Percentiles rank a stretch among this genome's conserved stretches.
phyloP scores from a whole-genome alignment of 2,888 invertebrate species.

The Nycteola revayana region DNA sequence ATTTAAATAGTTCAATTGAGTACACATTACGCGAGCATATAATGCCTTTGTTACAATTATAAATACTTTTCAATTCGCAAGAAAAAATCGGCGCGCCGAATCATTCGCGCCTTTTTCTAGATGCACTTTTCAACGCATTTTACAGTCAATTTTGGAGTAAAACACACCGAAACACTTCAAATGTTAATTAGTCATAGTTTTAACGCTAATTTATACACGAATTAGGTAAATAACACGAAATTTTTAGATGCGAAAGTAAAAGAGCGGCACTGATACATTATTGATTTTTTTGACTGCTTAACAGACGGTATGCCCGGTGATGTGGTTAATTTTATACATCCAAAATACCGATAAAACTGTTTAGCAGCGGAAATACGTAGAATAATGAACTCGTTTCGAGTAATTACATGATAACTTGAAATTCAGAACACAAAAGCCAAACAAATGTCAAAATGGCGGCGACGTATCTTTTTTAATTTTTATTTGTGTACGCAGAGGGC shows the following conservation, averaged over 20 bases:
- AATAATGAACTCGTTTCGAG: slow-evolving; percentile 40
- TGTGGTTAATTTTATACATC: slow-evolving; percentile 39
- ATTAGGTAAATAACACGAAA: slow-evolving; percentile 43
- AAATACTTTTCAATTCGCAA: slow-evolving; percentile 42
- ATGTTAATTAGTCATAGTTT: slow-evolving; percentile 22
- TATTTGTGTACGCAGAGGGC: slow-evolving; percentile 58
- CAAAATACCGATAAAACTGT: slow-evolving; percentile 35
- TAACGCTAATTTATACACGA: slow-evolving; percentile 11
- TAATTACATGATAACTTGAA: slow-evolving; percentile 62
- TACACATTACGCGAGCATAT: slow-evolving; percentile 26
- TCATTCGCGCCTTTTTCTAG: slow-evolving; percentile 74
- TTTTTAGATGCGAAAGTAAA: slow-evolving; percentile 60
- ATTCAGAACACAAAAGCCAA: slow-evolving; percentile 76
- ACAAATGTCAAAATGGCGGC: slow-evolving; percentile 83
- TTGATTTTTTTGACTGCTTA: slow-evolving; percentile 67
- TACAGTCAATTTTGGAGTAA: slow-evolving; percentile 15
- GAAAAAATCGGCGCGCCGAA: slow-evolving; percentile 41
- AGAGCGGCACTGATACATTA: slow-evolving; percentile 72
- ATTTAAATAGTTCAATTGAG: slow-evolving; percentile 25
- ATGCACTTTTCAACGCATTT: slow-evolving; percentile 42
- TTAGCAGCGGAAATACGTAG: slow-evolving; percentile 40
- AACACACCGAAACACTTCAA: slow-evolving; percentile 22
- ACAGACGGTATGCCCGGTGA: slow-evolving; percentile 43
- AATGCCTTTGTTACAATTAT: slow-evolving; percentile 45
- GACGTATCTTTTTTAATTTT: slow-evolving; percentile 59